Base-by-base conservation (phyloP, 2,797 vertebrate genomes). In the Enteromius thamalakanensis region DNA sequence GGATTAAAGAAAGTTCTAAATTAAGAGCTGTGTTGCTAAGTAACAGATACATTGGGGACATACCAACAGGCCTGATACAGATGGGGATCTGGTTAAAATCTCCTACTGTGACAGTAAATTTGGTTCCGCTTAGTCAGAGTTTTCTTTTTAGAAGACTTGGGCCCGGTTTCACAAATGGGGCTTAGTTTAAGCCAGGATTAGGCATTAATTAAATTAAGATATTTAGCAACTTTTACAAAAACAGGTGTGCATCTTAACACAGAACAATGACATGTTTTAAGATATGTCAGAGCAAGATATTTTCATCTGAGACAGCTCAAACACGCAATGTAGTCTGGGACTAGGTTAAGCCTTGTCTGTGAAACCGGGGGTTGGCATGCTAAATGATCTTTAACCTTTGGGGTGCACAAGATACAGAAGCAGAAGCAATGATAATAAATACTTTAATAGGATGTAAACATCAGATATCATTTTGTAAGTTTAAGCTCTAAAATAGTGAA, bases 11-110 rank as follows among this genome's bases (percentile, higher is more conserved):
- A 90, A 81, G 83, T 86, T 92, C 91, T 93, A 94, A 92, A 94
- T 92, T 89, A 90, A 93, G 90, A 91, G 85, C 62, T 86, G 84
- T 89, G 94, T 95, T 95, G 93, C 94, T 93, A 92, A 92, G 94
- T 86, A 91, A 95, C 93, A 1, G 87, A 78, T 79, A 37, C 85
- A 76, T 67, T 40, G 83, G 86, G 84, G 67, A 81, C 81, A 85
- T 76, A 71, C 68, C 80, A 85, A 85, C 77, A 82, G 60, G 75
- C 37, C 79, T 79, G 70, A 72, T 82, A n/a, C 53, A 80, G 53
- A 83, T 78, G 29, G 40, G 75, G 45, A 40, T 83, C 64, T 77
- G 49, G 72, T 58, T 82, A 47, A 83, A 77, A 69, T 69, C 37
- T 58, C 49, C 65, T 21, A 71, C 53, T 62, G 75, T 64, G 82